Conservation (phyloP, 2,113 vertebrate species). For the Forbesichthys agassizii region DNA sequence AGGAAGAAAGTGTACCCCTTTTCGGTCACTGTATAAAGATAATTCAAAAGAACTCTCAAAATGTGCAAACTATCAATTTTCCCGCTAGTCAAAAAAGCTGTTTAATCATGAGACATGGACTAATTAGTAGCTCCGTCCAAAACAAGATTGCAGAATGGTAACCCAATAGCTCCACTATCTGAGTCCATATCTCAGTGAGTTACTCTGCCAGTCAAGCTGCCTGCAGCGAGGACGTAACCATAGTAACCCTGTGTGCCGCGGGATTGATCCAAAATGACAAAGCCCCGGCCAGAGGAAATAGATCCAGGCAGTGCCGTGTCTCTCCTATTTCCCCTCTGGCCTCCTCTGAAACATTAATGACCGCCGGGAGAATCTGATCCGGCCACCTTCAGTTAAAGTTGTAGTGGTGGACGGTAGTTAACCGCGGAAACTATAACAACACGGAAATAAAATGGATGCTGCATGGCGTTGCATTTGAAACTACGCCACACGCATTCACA, state of each 20-base stretch:
- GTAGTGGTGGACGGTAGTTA: no score
- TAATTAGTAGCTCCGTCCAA: not conserved
- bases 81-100: no score
- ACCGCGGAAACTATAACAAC: no score
- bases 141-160: not conserved
- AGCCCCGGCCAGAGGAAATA: slow-evolving; percentile 61
- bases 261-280: slow-evolving; percentile 50
- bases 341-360: slow-evolving; percentile 78
- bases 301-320: slow-evolving; percentile 60
- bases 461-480: no score
- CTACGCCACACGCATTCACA: no score
- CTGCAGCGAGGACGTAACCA: slow-evolving; percentile 32
- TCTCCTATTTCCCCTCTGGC: slow-evolving; percentile 72
- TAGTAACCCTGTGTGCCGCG: slow-evolving; percentile 1
- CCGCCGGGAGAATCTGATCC: slow-evolving; percentile 75
- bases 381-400: slow-evolving; percentile 48
- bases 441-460: no score
- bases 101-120: not conserved
- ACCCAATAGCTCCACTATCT: not conserved
- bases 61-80: no score
- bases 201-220: slow-evolving; percentile 29
- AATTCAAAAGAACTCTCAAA: not conserved
- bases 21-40: not conserved
- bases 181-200: not conserved
- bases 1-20: no score